Evolutionary conservation across 2,888 invertebrate species (phyloP), one percentile per base, ranked within the genome.

Genomic region (Tetropium fuscum): DNA sequence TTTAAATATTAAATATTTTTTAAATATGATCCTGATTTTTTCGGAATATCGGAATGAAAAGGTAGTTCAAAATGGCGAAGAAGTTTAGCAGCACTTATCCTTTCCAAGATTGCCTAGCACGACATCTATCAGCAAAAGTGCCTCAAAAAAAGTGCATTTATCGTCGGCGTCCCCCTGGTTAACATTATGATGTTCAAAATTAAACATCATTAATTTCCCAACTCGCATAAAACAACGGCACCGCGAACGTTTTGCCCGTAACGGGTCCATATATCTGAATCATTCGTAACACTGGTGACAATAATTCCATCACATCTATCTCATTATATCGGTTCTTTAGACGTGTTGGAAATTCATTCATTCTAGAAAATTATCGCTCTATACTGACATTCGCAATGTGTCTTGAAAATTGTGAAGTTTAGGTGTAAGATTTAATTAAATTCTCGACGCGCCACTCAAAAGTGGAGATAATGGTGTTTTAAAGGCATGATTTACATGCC

Each of bases 171-270:
- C 22, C 3, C 1, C 43, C 15, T 11, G 11, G 22, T n/a, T 25
- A 16, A 49, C 49, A 51, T 51, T 27, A 40, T 19, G 40, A 51
- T 49, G 60, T 60, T 60, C 41, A 41, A 60, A 60, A 60, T 60
- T 60, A 60, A 60, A 60, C 18, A 47, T 56, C 57, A 60, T 60
- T 53, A 60, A 60, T 60, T 54, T 53, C 13, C 18, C 18, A 7
- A n/a, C 10, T 27, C 38, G n/a, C 38, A 51, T 51, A 51, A 51
- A 51, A n/a, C 11, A 51, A 38, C 20, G 18, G 13, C 16, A 18
- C 19, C 10, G 11, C 32, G 34, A 18, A 30, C 10, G 10, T 30
- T 49, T 36, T 22, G 15, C 36, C 38, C 49, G 11, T 32, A 27
- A 51, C 5, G 25, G n/a, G 40, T 15, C 6, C 40, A 51, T 40